phyloP scores from a whole-genome alignment of 2,888 invertebrate genomes.

The Aricia artaxerxes region DNA sequence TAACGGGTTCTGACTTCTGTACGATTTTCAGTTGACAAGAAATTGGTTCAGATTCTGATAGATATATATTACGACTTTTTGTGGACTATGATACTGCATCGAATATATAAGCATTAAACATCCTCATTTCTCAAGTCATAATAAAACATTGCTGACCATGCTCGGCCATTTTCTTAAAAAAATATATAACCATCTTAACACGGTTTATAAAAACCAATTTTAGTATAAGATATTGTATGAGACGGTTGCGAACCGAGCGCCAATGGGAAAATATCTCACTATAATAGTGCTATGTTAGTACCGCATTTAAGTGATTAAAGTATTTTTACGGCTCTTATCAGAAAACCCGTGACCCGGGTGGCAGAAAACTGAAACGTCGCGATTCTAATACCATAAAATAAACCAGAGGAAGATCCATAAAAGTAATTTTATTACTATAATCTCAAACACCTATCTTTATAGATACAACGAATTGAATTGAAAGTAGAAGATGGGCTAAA shows the following conservation, averaged over 20 bases:
- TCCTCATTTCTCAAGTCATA: no score
- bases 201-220: no score
- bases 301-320: neutral
- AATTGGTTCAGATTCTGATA: neutral
- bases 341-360: neutral
- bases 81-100: neutral
- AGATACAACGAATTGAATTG: no score
- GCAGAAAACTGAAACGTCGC: neutral
- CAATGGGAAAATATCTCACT: neutral
- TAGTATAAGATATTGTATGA: neutral
- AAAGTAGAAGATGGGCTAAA: no score
- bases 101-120: no score
- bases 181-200: no score
- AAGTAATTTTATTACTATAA: neutral
- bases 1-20: neutral
- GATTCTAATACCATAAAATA: neutral
- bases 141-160: no score
- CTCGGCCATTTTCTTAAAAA: no score
- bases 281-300: neutral
- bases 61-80: neutral
- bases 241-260: neutral
- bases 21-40: neutral
- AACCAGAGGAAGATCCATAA: neutral
- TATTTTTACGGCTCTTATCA: neutral
- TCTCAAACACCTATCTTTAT: neutral